phyloP scores from a whole-genome alignment of 2,888 invertebrate genomes.

The Orthosia gothica region DNA sequence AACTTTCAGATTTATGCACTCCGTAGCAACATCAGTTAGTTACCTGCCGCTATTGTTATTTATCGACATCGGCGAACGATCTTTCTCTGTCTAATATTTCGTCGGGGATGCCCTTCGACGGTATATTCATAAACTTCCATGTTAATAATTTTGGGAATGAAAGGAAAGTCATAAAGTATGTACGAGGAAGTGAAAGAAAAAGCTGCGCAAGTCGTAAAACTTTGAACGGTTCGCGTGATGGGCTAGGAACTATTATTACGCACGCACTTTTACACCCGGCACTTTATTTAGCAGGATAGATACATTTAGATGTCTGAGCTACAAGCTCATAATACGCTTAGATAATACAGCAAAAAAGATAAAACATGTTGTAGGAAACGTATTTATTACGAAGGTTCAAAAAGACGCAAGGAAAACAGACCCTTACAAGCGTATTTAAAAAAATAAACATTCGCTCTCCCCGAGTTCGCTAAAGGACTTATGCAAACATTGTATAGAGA shows the following conservation, averaged over 20 bases:
- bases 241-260: conserved; percentile 61
- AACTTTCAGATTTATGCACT: conserved; percentile 14
- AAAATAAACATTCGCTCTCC: conserved; percentile 58
- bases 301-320: conserved; percentile 54
- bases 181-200: conserved; percentile 61
- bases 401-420: conserved; percentile 42
- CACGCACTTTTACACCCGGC: conserved; percentile 62
- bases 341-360: conserved; percentile 35
- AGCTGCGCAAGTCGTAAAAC: conserved; percentile 62
- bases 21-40: neutral
- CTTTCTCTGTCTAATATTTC: conserved; percentile 43
- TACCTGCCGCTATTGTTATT: conserved; percentile 32
- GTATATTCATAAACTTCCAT: conserved; percentile 57
- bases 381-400: conserved; percentile 43
- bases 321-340: conserved; percentile 33
- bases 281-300: conserved; percentile 55
- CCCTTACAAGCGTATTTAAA: conserved; percentile 44
- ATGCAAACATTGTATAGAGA: conserved; percentile 57
- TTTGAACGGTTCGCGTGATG: conserved; percentile 65
- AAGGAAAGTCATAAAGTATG: conserved; percentile 62
- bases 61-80: conserved; percentile 31
- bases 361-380: conserved; percentile 27
- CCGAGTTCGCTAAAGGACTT: conserved; percentile 44
- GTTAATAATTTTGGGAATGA: conserved; percentile 62
- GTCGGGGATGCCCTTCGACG: conserved; percentile 45